Conservation (phyloP, 2,888 invertebrate genomes). For the Euclidia mi region DNA sequence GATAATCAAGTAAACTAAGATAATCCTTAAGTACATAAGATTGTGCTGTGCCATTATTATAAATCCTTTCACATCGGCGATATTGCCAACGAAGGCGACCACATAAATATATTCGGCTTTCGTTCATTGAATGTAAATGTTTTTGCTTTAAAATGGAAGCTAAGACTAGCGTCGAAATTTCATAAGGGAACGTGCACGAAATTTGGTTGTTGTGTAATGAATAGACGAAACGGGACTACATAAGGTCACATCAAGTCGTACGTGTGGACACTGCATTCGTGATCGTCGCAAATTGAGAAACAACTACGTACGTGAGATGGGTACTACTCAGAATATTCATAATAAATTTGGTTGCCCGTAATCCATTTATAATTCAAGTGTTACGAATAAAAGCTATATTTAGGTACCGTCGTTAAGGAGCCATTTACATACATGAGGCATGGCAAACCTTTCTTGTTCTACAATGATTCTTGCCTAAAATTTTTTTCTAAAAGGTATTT, state of each 20-base stretch:
- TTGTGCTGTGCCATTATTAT: slow-evolving; percentile 34
- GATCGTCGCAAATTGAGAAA: slow-evolving; percentile 60
- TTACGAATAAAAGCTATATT: too few species aligned
- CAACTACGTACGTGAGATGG: slow-evolving; percentile 53
- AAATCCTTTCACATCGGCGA: slow-evolving; percentile 61
- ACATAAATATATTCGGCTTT: slow-evolving; percentile 59
- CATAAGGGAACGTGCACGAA: slow-evolving; percentile 60
- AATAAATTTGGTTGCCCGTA: slow-evolving; percentile 24
- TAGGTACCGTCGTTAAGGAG: too few species aligned
- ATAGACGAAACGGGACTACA: slow-evolving; percentile 59
- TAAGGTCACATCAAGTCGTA: slow-evolving; percentile 60
- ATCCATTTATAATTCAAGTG: slow-evolving; percentile 20
- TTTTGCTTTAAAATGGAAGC: slow-evolving; percentile 40
- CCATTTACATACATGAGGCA: too few species aligned
- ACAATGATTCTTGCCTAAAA: too few species aligned
- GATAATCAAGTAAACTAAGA: slow-evolving; percentile 35
- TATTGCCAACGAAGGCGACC: slow-evolving; percentile 55
- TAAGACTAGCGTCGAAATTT: slow-evolving; percentile 52
- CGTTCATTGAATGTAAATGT: slow-evolving; percentile 68
- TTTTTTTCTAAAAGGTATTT: too few species aligned
- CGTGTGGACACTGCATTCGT: slow-evolving; percentile 50
- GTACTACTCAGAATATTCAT: slow-evolving; percentile 24
- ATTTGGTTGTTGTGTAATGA: slow-evolving; percentile 58
- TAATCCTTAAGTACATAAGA: slow-evolving; percentile 43
- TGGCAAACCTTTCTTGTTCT: too few species aligned